Evolutionary conservation across 1,140 invertebrate genomes (phyloP).

Genomic region (Forficula auricularia): DNA sequence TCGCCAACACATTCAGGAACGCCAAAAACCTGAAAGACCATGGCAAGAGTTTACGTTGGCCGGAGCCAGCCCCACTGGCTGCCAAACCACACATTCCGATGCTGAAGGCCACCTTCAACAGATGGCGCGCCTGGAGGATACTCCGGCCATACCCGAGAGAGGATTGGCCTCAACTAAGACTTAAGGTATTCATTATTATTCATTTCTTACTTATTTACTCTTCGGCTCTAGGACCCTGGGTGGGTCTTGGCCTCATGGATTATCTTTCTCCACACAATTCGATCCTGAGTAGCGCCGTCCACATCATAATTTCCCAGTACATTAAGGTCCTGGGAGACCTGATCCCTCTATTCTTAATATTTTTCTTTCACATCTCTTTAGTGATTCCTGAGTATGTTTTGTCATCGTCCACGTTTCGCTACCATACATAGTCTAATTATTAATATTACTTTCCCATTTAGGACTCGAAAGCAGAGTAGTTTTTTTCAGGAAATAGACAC

Average conservation of each 20-base stretch:
- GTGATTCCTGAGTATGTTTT: too few species aligned
- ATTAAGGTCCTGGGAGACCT: too few species aligned
- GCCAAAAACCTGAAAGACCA: constrained; percentile 46
- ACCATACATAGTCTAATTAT: too few species aligned
- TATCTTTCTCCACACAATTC: neutral
- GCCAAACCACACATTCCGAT: constrained; percentile 36
- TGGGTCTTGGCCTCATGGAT: neutral
- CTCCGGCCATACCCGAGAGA: constrained; percentile 57
- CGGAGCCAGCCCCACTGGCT: constrained; percentile 43
- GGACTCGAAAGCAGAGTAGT: too few species aligned
- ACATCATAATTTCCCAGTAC: too few species aligned
- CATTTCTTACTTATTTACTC: constrained; percentile 9
- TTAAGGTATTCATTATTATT: constrained; percentile 37
- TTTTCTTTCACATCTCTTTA: too few species aligned
- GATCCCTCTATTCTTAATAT: too few species aligned
- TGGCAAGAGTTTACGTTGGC: constrained; percentile 68
- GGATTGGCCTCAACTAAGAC: constrained; percentile 68
- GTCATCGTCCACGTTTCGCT: too few species aligned
- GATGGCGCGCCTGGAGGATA: constrained; percentile 80
- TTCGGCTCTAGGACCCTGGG: constrained; percentile 44
- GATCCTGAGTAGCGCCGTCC: too few species aligned
- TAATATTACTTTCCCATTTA: too few species aligned
- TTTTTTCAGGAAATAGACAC: too few species aligned
- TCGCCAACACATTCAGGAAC: constrained; percentile 25
- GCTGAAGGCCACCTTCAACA: constrained; percentile 42